Percentiles rank a stretch among this genome's conserved stretches.
Evolutionary conservation across 2,113 vertebrate genomes (phyloP).

Genomic region (Gasterosteus aculeatus): DNA sequence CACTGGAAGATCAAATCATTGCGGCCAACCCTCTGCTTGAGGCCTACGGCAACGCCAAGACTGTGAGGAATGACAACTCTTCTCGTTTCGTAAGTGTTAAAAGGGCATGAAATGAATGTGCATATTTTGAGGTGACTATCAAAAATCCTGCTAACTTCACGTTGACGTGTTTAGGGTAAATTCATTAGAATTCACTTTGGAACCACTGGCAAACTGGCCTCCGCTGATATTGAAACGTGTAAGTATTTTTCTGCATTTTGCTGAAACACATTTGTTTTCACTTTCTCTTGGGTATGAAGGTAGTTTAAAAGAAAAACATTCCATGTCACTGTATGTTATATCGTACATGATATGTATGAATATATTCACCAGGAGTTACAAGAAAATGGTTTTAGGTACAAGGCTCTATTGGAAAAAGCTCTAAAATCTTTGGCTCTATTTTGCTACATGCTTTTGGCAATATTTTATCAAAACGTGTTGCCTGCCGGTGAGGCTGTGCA

Average conservation of each 20-base stretch:
- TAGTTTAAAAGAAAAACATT: background rate
- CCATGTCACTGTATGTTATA: background rate
- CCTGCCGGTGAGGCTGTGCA: background rate
- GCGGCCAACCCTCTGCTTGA: conserved; percentile 82
- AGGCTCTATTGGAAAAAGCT: background rate
- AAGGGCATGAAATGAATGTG: background rate
- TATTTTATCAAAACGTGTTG: background rate
- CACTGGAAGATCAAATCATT: conserved; percentile 85
- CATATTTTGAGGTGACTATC: background rate
- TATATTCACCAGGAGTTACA: too few relatives aligned
- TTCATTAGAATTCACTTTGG: conserved; percentile 94
- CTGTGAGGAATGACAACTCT: conserved; percentile 88
- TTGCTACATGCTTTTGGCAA: too few relatives aligned
- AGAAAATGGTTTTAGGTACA: background rate
- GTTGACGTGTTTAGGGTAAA: conserved; percentile 81
- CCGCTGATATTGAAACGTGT: conserved; percentile 97
- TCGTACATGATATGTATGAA: too few relatives aligned
- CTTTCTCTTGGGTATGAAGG: background rate
- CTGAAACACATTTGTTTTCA: background rate
- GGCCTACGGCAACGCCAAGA: conserved; percentile 88
- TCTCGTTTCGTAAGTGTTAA: conserved; percentile 85
- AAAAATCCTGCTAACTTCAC: background rate
- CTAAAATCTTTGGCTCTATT: background rate
- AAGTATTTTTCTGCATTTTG: conserved; percentile 32
- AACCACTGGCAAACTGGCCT: conserved; percentile 89